phyloP scores from a whole-genome alignment of 2,113 vertebrate genomes.

The Megalops atlanticus region DNA sequence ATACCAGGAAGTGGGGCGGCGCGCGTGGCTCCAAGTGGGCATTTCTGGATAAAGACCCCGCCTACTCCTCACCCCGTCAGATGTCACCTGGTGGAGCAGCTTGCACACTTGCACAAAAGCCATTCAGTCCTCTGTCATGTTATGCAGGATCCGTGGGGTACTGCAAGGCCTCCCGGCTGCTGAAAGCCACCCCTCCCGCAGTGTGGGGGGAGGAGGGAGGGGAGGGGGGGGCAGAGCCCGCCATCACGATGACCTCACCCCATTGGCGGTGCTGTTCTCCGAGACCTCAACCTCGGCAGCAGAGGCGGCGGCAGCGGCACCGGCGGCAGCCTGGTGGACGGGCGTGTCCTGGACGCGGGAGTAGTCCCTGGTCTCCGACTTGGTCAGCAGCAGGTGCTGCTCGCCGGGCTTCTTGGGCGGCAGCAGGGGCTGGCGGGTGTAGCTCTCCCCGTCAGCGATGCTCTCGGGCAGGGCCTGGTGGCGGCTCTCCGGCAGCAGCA shows the following conservation, averaged over 20 bases:
- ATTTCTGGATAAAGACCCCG: not conserved
- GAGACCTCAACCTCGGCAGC: conserved; percentile 70
- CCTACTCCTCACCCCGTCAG: not conserved
- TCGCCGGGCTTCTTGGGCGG: conserved; percentile 80
- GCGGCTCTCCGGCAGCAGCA: conserved; percentile 90
- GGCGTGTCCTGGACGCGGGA: conserved; percentile 86
- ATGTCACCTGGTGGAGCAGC: not conserved
- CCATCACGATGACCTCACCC: conserved; percentile 73
- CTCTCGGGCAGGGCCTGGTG: conserved; percentile 89
- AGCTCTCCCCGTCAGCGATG: conserved; percentile 87
- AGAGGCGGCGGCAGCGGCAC: conserved; percentile 67
- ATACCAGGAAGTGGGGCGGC: not conserved
- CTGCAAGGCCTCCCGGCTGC: not conserved
- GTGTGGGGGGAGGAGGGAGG: not conserved
- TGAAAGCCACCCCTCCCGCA: not conserved
- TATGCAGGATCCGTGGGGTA: not conserved
- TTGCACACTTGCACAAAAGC: not conserved
- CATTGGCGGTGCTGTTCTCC: conserved; percentile 82
- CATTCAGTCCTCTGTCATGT: not conserved
- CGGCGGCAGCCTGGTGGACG: conserved; percentile 61
- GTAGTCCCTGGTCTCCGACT: conserved; percentile 90
- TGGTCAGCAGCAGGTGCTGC: conserved; percentile 90
- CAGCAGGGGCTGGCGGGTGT: conserved; percentile 86
- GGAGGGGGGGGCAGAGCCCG: not conserved
- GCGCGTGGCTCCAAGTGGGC: not conserved